Evolutionary conservation across 1,140 invertebrate species (phyloP).

Genomic region (Brachionus angularis): DNA sequence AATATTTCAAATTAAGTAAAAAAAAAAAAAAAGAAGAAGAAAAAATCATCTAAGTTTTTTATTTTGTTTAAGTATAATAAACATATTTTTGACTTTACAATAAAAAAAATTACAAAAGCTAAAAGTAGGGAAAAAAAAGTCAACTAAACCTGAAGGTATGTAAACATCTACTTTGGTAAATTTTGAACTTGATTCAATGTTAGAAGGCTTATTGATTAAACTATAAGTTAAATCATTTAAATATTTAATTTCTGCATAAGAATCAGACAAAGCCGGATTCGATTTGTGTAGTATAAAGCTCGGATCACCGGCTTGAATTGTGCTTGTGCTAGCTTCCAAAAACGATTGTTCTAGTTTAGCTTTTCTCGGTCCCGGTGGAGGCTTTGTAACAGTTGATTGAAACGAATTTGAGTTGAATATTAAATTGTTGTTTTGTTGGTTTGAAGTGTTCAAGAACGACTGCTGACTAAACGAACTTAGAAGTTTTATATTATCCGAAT

Average conservation of each 20-base stretch:
- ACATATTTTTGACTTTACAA: no score
- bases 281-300: background rate
- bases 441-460: no score
- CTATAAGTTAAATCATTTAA: conserved; percentile 7
- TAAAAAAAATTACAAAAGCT: no score
- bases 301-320: conserved; percentile 18
- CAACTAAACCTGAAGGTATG: conserved; percentile 19
- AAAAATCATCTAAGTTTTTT: no score
- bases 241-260: background rate
- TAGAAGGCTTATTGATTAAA: no score
- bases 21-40: no score
- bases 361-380: no score
- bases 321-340: no score
- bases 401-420: conserved; percentile 24
- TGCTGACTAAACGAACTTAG: background rate
- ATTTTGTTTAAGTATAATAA: no score
- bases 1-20: no score
- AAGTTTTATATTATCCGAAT: conserved; percentile 13
- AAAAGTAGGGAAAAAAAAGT: background rate
- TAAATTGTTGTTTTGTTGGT: background rate
- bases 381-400: conserved; percentile 1
- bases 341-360: no score
- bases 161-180: conserved; percentile 16
- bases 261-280: background rate
- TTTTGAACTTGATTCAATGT: background rate